phyloP scores from a whole-genome alignment of 2,113 vertebrate genomes.

The Psophia crepitans region DNA sequence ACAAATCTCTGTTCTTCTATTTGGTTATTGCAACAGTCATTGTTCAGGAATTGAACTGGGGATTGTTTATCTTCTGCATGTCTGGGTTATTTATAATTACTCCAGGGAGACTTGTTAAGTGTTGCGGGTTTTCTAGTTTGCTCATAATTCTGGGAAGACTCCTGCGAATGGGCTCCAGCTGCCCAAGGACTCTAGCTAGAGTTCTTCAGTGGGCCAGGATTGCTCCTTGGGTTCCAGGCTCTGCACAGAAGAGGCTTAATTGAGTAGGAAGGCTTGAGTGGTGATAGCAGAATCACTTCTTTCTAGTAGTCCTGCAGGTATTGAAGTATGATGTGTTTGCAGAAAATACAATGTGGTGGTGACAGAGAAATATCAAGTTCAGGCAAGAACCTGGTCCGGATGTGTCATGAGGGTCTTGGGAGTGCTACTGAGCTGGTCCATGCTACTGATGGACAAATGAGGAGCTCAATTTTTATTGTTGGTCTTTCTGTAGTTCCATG shows the following conservation, averaged over 20 bases:
- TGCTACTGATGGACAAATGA: background rate
- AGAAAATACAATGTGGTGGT: background rate
- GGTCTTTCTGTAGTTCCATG: background rate
- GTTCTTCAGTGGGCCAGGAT: background rate
- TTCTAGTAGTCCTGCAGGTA: background rate
- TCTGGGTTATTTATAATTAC: background rate
- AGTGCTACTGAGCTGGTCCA: background rate
- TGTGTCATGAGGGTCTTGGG: background rate
- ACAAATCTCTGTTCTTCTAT: background rate
- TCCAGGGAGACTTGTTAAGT: background rate
- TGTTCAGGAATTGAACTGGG: background rate
- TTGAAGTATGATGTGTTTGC: background rate
- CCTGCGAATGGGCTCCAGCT: background rate
- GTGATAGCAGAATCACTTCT: background rate
- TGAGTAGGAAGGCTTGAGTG: background rate
- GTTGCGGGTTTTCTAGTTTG: background rate
- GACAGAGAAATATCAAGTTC: background rate
- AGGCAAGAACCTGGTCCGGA: background rate
- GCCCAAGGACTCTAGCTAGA: background rate
- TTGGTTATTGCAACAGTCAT: conserved; percentile 2
- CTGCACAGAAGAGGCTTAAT: background rate
- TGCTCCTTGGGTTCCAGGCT: background rate
- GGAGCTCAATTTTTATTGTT: background rate
- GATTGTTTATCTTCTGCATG: background rate
- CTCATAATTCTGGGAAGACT: background rate